Base-by-base conservation (phyloP, 2,113 vertebrate species). In the Ictalurus furcatus region DNA sequence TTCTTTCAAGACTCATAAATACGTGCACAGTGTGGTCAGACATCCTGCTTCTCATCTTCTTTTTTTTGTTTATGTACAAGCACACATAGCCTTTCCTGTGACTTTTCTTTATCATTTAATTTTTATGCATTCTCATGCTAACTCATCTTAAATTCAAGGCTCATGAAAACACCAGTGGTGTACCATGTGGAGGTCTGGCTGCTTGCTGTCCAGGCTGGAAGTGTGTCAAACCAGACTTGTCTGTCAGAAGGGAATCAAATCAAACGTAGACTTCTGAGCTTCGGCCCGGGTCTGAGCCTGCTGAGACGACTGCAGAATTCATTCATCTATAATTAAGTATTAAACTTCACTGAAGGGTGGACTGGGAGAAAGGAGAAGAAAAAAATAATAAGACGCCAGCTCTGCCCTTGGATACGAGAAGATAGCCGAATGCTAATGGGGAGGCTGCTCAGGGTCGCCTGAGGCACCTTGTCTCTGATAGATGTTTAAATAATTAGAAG, bases 291-390 rank as follows among this genome's bases (percentile, higher is more conserved):
- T 90, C 85, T 88, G 71, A 87, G 84, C 85, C 88, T 85, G 86
- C 84, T 85, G 52, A 44, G 81, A 90, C 67, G 79, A 88, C 84
- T 73, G 73, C 59, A 71, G 65, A 91, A 90, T 89, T 85, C 61
- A 81, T 90, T 91, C 85, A 91, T 93, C 89, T 93, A 91, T 93
- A 93, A 93, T 93, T 90, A 91, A 93, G 85, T 85, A 85, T 89
- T 85, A 87, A 88, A 92, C 89, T 91, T 93, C 88, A 90, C 87
- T 91, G 87, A 91, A 89, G 90, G 79, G 44, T 88, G 74, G 44
- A 59, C 69, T 81, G 73, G 52, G n/a, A 83, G 74, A 67, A 48
- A 7, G 13, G n/a, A 28, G 28, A 28, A 88, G 80, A 85, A 82
- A 85, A 59, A 87, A 81, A 82, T 7, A 48, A 48, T 48, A 48